Evolutionary conservation across 53 echinoderm and acorn worm genomes (phyloP), one percentile per base, ranked within the genome.

Genomic region (Henricia sp.): DNA sequence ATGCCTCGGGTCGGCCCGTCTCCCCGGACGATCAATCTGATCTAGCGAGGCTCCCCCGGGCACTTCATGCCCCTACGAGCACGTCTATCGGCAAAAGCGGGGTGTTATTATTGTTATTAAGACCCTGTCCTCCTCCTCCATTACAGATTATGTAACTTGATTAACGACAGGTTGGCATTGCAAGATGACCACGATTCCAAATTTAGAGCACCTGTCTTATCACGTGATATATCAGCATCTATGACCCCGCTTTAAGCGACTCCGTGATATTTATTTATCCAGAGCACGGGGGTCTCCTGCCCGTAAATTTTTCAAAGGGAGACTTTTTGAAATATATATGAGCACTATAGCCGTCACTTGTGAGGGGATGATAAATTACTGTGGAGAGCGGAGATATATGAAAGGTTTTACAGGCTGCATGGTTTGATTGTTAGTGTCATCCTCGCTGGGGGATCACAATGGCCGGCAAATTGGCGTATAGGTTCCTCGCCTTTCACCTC

Each of bases 111-210:
- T n/a, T n/a, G 65, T 80, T 64, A 80, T 80, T 80, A 80, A 80
- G 29, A 28, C 64, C 34, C 80, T 48, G 64, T 80, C 64, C 64
- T 62, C 64, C 64, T 62, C 37, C 80, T 80, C 64, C 50, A 34
- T 65, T 80, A 63, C 65, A 80, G 63, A 64, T 80, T 80, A 64
- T 64, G 80, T 80, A 80, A 80, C 64, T 80, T 80, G 80, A 80
- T 80, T 80, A 80, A 80, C 37, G 80, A 80, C 27, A 63, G 63
- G 80, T 62, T n/a, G 40, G 46, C 50, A 30, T 21, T 80, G 77
- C 35, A 46, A 35, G 14, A 36, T 26, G 37, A 9, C 50, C 65
- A 48, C 80, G 50, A 63, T 63, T 64, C 80, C 64, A 63, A 63
- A 64, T 64, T 64, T 64, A 58, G 29, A 12, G 30, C 24, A 32